These are phyloP conservation scores for Hestina assimilis DNA, from an alignment of 1,140 invertebrate species.

Conservation along the genomic window DNA sequence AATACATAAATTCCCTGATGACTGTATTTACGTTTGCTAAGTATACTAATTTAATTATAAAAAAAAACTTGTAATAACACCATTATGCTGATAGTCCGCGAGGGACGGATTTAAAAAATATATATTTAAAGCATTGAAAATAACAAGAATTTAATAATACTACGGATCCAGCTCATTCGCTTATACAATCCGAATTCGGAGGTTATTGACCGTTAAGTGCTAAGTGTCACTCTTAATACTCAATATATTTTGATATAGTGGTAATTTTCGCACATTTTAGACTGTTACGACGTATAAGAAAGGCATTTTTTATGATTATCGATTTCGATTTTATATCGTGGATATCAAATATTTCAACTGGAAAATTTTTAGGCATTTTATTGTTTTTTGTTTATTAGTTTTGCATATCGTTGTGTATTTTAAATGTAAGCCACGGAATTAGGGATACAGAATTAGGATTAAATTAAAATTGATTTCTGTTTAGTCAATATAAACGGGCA, in stretches of 20 bases:
- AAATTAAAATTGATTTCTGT: no score
- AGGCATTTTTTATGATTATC: slow-evolving; percentile 18
- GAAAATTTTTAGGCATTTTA: no score
- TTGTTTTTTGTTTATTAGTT: no score
- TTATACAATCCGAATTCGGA: slow-evolving; percentile 19
- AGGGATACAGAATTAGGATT: no score
- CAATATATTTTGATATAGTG: slow-evolving; percentile 48
- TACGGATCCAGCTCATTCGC: slow-evolving; percentile 10
- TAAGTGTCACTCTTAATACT: slow-evolving; percentile 49
- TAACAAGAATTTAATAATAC: slow-evolving; percentile 12
- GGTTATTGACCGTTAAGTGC: slow-evolving; percentile 45
- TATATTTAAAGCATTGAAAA: slow-evolving; percentile 1
- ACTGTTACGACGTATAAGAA: slow-evolving; percentile 18
- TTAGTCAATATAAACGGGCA: no score
- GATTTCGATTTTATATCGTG: slow-evolving; percentile 19
- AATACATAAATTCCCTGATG: neutral
- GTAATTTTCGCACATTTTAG: slow-evolving; percentile 35
- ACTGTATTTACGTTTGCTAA: neutral
- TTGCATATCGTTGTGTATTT: no score
- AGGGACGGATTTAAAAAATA: neutral
- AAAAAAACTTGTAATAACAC: neutral
- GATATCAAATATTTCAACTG: no score
- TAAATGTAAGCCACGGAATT: no score
- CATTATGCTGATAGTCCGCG: neutral
- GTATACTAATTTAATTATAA: neutral